phyloP scores from a whole-genome alignment of 2,888 invertebrate genomes.

The Maniola hyperantus region DNA sequence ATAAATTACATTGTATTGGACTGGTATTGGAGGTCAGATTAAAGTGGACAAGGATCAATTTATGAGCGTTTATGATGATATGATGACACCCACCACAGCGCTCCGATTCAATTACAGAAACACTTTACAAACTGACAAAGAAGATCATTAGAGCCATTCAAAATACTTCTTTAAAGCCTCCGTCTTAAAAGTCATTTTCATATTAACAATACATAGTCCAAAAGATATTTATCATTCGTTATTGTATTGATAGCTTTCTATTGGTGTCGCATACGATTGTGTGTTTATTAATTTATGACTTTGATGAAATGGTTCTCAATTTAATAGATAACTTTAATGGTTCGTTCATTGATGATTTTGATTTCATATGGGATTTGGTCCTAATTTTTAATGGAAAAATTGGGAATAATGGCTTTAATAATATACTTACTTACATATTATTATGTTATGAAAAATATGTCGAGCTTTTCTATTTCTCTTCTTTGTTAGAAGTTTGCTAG shows the following conservation, averaged over 20 bases:
- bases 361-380: neutral
- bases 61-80: conserved; percentile 49
- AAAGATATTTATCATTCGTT: conserved; percentile 23
- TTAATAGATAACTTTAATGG: conserved; percentile 6
- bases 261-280: conserved; percentile 21
- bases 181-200: neutral
- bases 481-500: no score
- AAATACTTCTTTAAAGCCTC: conserved; percentile 17
- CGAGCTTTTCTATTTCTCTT: no score
- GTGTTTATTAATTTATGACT: conserved; percentile 29
- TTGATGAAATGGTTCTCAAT: conserved; percentile 4
- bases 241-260: conserved; percentile 28
- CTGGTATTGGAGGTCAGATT: conserved; percentile 27
- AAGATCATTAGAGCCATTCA: neutral
- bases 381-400: neutral
- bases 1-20: conserved; percentile 16
- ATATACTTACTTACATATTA: no score
- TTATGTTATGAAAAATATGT: neutral
- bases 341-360: conserved; percentile 1
- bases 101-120: conserved; percentile 57
- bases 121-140: conserved; percentile 26
- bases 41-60: conserved; percentile 46
- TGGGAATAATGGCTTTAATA: neutral
- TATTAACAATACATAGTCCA: neutral
- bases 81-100: conserved; percentile 52